phyloP scores from a whole-genome alignment of 2,797 vertebrate species.

The Trachops cirrhosus region DNA sequence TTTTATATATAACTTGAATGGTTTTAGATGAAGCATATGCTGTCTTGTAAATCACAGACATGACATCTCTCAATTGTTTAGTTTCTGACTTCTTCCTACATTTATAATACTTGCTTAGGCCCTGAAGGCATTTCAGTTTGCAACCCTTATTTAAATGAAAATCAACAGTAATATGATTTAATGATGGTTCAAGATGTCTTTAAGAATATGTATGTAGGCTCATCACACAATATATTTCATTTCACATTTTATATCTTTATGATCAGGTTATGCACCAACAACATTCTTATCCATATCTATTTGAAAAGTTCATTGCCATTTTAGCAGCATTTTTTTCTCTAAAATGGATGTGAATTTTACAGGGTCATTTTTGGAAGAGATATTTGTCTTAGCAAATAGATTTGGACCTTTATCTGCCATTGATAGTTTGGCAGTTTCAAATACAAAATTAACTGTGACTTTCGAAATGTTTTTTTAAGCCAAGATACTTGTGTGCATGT shows the following conservation, averaged over 20 bases:
- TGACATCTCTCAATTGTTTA: neutral
- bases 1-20: neutral
- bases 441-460: neutral
- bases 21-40: neutral
- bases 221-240: neutral
- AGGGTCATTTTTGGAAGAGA: neutral
- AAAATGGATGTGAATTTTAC: neutral
- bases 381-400: conserved; percentile 23
- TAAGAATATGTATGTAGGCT: conserved; percentile 32
- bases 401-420: neutral
- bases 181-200: conserved; percentile 45
- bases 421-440: conserved; percentile 32
- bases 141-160: conserved; percentile 55
- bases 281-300: neutral
- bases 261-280: neutral
- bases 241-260: conserved; percentile 18
- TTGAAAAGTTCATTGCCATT: conserved; percentile 42
- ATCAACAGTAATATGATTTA: conserved; percentile 48
- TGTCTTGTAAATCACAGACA: neutral
- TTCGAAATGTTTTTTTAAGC: neutral
- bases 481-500: neutral
- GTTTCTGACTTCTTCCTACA: conserved; percentile 2
- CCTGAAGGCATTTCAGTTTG: conserved; percentile 38
- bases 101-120: conserved; percentile 11
- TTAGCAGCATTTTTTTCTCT: neutral